phyloP scores from a whole-genome alignment of 2,888 invertebrate genomes.

The Apeira syringaria region DNA sequence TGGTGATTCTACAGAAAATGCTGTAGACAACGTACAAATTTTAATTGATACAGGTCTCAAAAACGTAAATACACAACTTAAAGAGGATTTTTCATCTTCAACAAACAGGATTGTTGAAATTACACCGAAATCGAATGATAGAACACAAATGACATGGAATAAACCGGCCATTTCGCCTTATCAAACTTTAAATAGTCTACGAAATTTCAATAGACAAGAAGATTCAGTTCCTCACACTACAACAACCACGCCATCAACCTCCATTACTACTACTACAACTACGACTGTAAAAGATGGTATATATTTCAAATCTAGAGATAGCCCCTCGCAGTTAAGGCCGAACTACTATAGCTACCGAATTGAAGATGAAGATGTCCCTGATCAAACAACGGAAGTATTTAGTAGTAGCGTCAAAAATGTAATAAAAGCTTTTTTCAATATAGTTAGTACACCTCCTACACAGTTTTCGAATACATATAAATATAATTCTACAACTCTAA shows the following conservation, averaged over 20 bases:
- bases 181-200: constrained; percentile 74
- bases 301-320: constrained; percentile 37
- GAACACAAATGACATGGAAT: constrained; percentile 47
- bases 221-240: constrained; percentile 40
- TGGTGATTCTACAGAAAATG: constrained; percentile 52
- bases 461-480: constrained; percentile 41
- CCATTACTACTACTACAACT: constrained; percentile 34
- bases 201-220: constrained; percentile 45
- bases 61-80: too few relatives aligned
- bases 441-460: constrained; percentile 44
- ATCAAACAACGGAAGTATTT: constrained; percentile 72
- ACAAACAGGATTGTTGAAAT: constrained; percentile 35
- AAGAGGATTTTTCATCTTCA: constrained; percentile 24
- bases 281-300: constrained; percentile 29
- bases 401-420: constrained; percentile 66
- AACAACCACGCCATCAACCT: constrained; percentile 43
- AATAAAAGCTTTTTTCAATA: constrained; percentile 66
- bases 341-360: constrained; percentile 68
- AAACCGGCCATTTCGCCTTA: constrained; percentile 79
- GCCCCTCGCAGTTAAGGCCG: constrained; percentile 47
- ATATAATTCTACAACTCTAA: constrained; percentile 29
- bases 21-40: constrained; percentile 43
- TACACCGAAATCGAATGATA: constrained; percentile 32
- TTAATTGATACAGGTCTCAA: constrained; percentile 47
- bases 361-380: constrained; percentile 60